Base-by-base conservation (phyloP, 2,888 invertebrate genomes). In the Limnephilus lunatus region DNA sequence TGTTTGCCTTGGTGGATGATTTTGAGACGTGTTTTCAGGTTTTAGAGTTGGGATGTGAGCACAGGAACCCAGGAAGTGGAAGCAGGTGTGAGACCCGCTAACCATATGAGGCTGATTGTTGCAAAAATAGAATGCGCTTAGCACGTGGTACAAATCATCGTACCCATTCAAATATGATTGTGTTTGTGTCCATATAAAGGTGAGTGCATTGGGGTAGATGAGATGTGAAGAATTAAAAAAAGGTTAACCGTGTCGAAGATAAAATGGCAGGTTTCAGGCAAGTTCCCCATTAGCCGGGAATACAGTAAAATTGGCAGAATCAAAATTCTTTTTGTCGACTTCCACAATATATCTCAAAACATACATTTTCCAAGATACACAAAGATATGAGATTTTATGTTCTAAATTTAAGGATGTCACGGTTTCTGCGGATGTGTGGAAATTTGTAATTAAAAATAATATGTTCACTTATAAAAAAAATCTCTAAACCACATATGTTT, bases 41-140 rank as follows among this genome's bases (percentile, higher is more conserved):
- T 44, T 31, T 15, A 35, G 53, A 31, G 31, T 30, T 68, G n/a
- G 53, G 30, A 30, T 87, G 14, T 31, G 87, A 53, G 53, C 48
- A n/a, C 39, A n/a, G 32, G 85, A 83, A 87, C 53, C 68, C 91
- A 89, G 91, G 91, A 91, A 91, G 91, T 91, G 35, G 48, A 39
- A 89, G 91, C 91, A 91, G 91, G 91, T 91, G 91, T 81, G 88
- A 81, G 87, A n/a, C 48, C 81, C 87, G 87, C 81, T 81, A 82
- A 44, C 91, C 91, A 89, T 91, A 89, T 89, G 91, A 91, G 88
- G 87, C 53, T 19, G 87, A 88, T 91, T 91, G 91, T 91, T 91
- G 91, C 91, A 91, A 89, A 91, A 91, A 91, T 91, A 91, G 88
- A 91, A 89, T 81, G 87, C 80, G 80, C 85, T 35, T 44, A 44